Evolutionary conservation across 2,888 invertebrate genomes (phyloP).

Genomic region (Baronia brevicornis): DNA sequence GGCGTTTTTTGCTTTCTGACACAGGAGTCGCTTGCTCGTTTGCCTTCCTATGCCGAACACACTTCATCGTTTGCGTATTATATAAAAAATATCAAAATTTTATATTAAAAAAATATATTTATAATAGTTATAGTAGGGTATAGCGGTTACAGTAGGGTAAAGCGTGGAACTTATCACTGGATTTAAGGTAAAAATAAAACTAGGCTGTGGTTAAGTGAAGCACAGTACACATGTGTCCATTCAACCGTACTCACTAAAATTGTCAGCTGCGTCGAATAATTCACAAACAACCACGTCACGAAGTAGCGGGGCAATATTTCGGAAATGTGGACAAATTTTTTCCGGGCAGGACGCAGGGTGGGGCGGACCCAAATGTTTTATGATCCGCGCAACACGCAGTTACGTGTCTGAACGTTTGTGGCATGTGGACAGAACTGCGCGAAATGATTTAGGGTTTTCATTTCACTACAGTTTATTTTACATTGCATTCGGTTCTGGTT

Average conservation of each 20-base stretch:
- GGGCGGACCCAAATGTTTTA: conserved; percentile 49
- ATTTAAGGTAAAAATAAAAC: no score
- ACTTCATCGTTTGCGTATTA: no score
- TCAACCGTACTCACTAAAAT: conserved; percentile 2
- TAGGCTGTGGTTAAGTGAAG: no score
- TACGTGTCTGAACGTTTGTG: conserved; percentile 41
- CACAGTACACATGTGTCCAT: conserved; percentile 2
- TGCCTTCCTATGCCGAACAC: no score
- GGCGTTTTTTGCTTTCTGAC: no score
- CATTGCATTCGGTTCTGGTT: conserved; percentile 25
- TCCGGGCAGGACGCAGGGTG: conserved; percentile 18
- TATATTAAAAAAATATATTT: no score
- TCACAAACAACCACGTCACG: conserved; percentile 21
- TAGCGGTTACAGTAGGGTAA: no score
- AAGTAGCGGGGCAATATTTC: conserved; percentile 20
- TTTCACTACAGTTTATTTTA: conserved; percentile 51
- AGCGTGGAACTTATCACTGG: no score
- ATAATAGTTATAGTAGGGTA: no score
- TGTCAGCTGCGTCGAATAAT: conserved; percentile 14
- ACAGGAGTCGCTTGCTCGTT: no score
- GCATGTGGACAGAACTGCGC: conserved; percentile 58
- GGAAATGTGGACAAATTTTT: conserved; percentile 24
- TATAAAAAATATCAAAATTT: no score
- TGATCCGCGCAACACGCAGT: conserved; percentile 44
- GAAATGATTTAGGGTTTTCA: conserved; percentile 59